Evolutionary conservation across 2,888 invertebrate species (phyloP), one percentile per base, ranked within the genome.

Genomic region (Altica lythri): DNA sequence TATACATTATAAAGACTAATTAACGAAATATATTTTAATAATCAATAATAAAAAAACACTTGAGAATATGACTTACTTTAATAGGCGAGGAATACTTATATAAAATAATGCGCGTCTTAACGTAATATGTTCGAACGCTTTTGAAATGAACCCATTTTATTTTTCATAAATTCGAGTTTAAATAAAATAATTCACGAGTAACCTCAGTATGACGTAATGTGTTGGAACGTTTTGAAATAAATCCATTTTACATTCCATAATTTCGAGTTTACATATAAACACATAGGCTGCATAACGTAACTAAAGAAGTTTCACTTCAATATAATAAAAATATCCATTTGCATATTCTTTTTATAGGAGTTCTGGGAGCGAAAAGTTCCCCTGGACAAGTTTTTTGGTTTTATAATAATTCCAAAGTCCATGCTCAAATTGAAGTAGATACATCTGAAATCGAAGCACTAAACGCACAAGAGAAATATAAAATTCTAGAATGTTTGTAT

Each of bases 361-460:
- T 22, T 14, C 8, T 40, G 14, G 9, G 12, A 13, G 16, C 40
- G 52, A 65, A 58, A 42, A 64, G 70, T 27, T 69, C 73, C 2
- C 63, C 66, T 42, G 43, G 60, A 22, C 63, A 78, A 72, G 64
- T 69, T 12, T 73, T 70, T 59, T 78, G 78, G 75, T 55, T 79
- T 12, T 72, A 75, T 54, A 79, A 79, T 53, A 72, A 74, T 52
- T 72, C 74, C 1, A 57, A 55, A 19, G 53, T 64, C 2, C 43
- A 61, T 13, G 64, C 74, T 8, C 47, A 63, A 1, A 77, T 72
- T 47, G 56, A 62, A 1, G 32, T 78, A 25, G 65, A 75, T 47
- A 61, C 44, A 4, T 47, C 37, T 27, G 59, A 66, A 6, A 42
- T 77, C 5, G 19, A 58, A 8, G 48, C 60, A 53, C 27, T 73